Base-by-base conservation (phyloP, 2,113 vertebrate species). In the Tor tambroides region DNA sequence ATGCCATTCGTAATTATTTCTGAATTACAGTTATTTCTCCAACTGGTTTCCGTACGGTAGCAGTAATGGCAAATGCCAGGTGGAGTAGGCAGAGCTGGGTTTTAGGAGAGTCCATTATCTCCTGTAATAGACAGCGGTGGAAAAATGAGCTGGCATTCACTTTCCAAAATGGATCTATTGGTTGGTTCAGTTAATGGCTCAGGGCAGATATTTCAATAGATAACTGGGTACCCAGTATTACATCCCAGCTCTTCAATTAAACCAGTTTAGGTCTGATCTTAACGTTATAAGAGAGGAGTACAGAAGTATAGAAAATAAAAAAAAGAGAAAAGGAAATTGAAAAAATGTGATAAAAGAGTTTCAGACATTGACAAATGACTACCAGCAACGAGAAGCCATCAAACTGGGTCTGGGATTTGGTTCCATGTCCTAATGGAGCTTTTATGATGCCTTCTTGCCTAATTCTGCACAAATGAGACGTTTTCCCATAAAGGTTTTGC, bases 11-110 rank as follows among this genome's bases (percentile, higher is more conserved):
- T 84, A 84, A 84, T 84, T 75, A 59, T 84, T 84, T 84, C 51
- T 74, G 69, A 84, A 84, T 84, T 84, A 84, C 83, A 84, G 83
- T 75, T 84, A 84, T 84, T 84, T 84, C 49, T 84, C 83, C n/a
- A n/a, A 38, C 83, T 84, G 69, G 12, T 56, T 72, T 74, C 67
- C 3, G 32, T 26, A 59, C 15, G 11, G 83, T 7, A 56, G 49
- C 67, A 59, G 69, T 84, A 84, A 84, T 84, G 69, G 69, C 69
- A 56, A 74, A 84, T 84, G 69, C 69, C 69, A 84, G 67, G 82
- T 84, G 82, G 49, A 75, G 32, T 84, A 23, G 83, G 49, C 69
- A 74, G 69, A 84, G 83, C 32, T 59, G 32, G 69, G 69, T 54
- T 84, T 84, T 41, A 84, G 49, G 49, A 75, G 69, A 72, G 46